Conservation (phyloP, 2,113 vertebrate genomes). For the Datnioides undecimradiatus region DNA sequence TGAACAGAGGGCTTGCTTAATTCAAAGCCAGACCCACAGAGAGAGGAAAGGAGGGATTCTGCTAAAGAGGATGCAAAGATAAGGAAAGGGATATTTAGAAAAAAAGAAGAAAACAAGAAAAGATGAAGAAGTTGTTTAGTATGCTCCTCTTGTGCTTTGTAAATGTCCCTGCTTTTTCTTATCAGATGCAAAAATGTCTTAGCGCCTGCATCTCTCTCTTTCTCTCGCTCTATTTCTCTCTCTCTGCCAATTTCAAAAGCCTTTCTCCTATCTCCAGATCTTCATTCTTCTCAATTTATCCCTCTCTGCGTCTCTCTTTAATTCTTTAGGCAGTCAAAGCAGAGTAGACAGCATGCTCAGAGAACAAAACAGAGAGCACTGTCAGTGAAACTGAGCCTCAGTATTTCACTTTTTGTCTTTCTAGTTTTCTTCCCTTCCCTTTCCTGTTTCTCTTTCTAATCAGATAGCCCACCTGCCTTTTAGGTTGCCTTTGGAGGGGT, state of each 20-base stretch:
- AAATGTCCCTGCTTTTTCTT: slow-evolving; percentile 48
- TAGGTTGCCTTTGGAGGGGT: neutral
- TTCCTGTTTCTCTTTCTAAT: slow-evolving; percentile 23
- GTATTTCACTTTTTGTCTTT: slow-evolving; percentile 51
- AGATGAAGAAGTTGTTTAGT: slow-evolving; percentile 32
- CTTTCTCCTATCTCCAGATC: slow-evolving; percentile 45
- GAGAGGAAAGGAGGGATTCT: neutral
- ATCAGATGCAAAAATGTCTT: slow-evolving; percentile 54
- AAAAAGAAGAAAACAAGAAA: neutral
- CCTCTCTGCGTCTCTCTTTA: slow-evolving; percentile 42
- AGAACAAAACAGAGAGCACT: slow-evolving; percentile 49
- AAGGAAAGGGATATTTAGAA: slow-evolving; percentile 10
- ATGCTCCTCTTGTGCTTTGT: slow-evolving; percentile 39
- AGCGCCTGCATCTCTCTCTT: slow-evolving; percentile 6
- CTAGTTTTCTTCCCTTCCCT: slow-evolving; percentile 27
- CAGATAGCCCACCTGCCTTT: slow-evolving; percentile 33
- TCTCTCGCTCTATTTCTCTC: neutral
- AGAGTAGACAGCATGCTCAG: slow-evolving; percentile 42
- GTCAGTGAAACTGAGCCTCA: slow-evolving; percentile 48
- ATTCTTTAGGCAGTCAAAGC: slow-evolving; percentile 59
- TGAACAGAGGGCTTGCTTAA: slow-evolving; percentile 6
- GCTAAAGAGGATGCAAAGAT: slow-evolving; percentile 21
- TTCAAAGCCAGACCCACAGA: slow-evolving; percentile 26
- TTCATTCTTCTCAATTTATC: slow-evolving; percentile 51
- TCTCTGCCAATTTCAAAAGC: slow-evolving; percentile 47